Evolutionary conservation across 2,888 invertebrate species (phyloP), one percentile per base, ranked within the genome.

Genomic region (Scotopteryx bipunctaria): DNA sequence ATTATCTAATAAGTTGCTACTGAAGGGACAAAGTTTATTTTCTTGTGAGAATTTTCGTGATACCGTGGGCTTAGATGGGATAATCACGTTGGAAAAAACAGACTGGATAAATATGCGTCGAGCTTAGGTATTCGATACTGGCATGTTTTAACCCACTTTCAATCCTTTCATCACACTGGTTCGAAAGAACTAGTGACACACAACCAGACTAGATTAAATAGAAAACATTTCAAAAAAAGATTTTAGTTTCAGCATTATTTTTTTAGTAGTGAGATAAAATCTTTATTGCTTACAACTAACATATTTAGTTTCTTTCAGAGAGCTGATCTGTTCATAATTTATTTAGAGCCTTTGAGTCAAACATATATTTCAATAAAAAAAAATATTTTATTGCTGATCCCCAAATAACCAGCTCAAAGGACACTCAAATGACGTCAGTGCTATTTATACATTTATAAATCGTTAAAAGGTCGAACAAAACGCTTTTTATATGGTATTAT

Each of bases 381-480:
- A n/a, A n/a, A n/a, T n/a, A n/a, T n/a, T 0, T 2, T 4, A 9
- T 27, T 27, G n/a, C 8, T 13, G 8, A 25, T 11, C 13, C 6
- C 35, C 23, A 16, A 35, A 27, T 11, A 5, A 36, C 36, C 25
- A n/a, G n/a, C n/a, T n/a, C 37, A 43, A 55, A 58, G 51, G 61
- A 17, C 45, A 25, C 35, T 55, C 52, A 64, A 46, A 50, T 40
- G 59, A 60, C 45, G 57, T 49, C 56, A 49, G 63, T 52, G 44
- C 55, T 62, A 66, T 70, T 68, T 64, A 61, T 60, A 64, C 51
- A 58, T 65, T 46, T 42, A 41, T 29, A 49, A 45, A 61, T 62
- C 43, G 41, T 56, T 47, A 33, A 44, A 51, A 55, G 44, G 54
- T 37, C 35, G 29, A 43, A 33, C 29, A 42, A 38, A 40, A 48